These are phyloP conservation scores for Protonemura montana DNA, from an alignment of 2,888 invertebrate genomes.

Conservation along the genomic window DNA sequence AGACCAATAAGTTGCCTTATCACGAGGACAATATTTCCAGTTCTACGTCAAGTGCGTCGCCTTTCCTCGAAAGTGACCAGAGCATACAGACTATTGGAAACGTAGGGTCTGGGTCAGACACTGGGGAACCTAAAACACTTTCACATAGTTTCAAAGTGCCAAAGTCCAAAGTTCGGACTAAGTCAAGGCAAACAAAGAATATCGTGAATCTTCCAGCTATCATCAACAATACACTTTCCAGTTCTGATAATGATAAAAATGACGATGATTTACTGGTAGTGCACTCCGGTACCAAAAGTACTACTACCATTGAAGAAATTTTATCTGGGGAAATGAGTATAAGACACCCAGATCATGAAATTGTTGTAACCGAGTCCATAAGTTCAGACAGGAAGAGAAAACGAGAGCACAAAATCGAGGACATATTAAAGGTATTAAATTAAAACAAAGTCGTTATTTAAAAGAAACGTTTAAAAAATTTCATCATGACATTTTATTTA, in stretches of 20 bases:
- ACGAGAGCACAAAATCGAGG: not conserved
- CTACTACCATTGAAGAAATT: not conserved
- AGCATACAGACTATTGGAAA: not conserved
- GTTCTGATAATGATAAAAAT: no score
- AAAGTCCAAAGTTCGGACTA: not conserved
- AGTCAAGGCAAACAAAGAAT: not conserved
- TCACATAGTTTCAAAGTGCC: not conserved
- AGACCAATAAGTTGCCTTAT: not conserved
- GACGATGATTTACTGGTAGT: not conserved
- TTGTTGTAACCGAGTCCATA: not conserved
- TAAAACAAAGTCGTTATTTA: not conserved
- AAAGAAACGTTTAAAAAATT: no score
- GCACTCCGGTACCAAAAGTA: not conserved
- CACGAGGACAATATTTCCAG: constrained; percentile 10
- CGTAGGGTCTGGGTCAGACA: not conserved
- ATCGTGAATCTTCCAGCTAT: not conserved
- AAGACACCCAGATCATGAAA: not conserved
- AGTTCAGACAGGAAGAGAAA: not conserved
- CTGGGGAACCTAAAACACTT: not conserved
- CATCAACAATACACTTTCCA: not conserved
- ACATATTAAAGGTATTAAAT: not conserved
- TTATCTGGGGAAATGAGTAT: not conserved
- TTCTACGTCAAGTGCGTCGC: not conserved
- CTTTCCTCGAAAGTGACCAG: not conserved
- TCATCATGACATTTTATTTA: no score